A percentile compares a stretch with the other conserved stretches of the same genome.
phyloP scores from a whole-genome alignment of 1,140 invertebrate species.

The Physella acuta region DNA sequence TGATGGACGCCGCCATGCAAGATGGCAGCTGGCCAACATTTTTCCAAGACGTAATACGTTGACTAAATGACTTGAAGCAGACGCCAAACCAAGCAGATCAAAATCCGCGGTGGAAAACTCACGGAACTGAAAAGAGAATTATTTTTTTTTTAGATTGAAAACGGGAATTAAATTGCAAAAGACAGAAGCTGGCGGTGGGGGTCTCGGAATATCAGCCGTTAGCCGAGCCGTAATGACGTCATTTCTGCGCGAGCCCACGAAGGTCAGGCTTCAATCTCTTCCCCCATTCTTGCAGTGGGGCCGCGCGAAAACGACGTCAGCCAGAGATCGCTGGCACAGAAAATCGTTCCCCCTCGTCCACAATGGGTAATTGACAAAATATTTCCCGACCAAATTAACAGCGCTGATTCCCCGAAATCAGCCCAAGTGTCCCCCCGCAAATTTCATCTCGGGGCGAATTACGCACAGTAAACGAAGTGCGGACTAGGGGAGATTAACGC shows the following conservation, averaged over 20 bases:
- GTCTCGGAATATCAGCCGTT: too few species aligned
- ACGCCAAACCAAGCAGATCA: too few species aligned
- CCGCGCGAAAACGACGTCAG: conserved; percentile 20
- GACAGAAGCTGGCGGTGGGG: too few species aligned
- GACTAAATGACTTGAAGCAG: too few species aligned
- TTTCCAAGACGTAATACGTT: too few species aligned
- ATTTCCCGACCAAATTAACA: conserved; percentile 27
- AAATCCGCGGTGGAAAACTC: too few species aligned
- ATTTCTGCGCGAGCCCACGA: conserved; percentile 2
- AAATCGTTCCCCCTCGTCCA: conserved; percentile 21
- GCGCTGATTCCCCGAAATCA: conserved; percentile 21
- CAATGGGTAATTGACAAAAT: conserved; percentile 30
- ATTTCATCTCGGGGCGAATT: conserved; percentile 27
- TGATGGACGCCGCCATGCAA: too few species aligned
- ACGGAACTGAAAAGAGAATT: too few species aligned
- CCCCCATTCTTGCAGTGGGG: conserved; percentile 15
- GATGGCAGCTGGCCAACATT: too few species aligned
- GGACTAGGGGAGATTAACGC: conserved; percentile 24
- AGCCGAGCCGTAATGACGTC: conserved; percentile 17
- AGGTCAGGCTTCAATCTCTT: conserved; percentile 22
- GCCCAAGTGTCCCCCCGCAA: conserved; percentile 21
- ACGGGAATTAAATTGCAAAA: too few species aligned
- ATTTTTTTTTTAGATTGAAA: too few species aligned
- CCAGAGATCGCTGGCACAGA: conserved; percentile 13
- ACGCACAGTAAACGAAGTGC: conserved; percentile 24